phyloP scores from a whole-genome alignment of 2,113 vertebrate species.

The Puffinus mauretanicus region DNA sequence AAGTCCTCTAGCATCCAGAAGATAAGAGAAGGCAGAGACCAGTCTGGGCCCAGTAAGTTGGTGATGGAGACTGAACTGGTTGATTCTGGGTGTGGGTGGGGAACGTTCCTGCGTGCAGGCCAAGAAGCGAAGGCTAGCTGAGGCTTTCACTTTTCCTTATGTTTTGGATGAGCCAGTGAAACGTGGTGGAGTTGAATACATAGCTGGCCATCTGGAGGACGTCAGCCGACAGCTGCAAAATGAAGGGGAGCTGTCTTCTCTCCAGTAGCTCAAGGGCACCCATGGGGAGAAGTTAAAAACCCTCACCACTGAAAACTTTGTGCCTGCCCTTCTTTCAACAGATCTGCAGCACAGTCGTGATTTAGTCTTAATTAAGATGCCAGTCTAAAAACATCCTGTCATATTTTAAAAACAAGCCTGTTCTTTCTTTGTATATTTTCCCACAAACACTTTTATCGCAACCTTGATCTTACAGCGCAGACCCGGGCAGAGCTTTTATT shows the following conservation, averaged over 20 bases:
- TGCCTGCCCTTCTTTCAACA: not conserved
- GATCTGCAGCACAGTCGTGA: not conserved
- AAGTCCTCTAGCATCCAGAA: not conserved
- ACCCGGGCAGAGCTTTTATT: not conserved
- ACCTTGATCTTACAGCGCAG: not conserved
- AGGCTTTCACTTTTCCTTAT: not conserved
- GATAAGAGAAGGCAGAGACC: not conserved
- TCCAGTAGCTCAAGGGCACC: not conserved
- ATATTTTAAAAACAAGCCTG: not conserved
- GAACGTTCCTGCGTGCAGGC: not conserved
- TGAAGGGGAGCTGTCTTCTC: not conserved
- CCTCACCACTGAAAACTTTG: not conserved
- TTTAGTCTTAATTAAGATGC: not conserved
- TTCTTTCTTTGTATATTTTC: not conserved
- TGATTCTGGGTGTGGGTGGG: not conserved
- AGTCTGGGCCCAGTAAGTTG: not conserved
- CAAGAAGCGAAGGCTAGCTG: not conserved
- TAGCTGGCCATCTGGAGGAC: not conserved
- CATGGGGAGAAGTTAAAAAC: not conserved
- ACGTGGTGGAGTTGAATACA: accelerated
- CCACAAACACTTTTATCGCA: not conserved
- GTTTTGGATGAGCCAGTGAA: not conserved
- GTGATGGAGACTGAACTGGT: not conserved
- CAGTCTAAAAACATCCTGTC: not conserved
- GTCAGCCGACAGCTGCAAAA: not conserved